These are phyloP conservation scores for Ctenopoma multispine DNA, from an alignment of 2,797 vertebrate genomes.

Conservation along the genomic window DNA sequence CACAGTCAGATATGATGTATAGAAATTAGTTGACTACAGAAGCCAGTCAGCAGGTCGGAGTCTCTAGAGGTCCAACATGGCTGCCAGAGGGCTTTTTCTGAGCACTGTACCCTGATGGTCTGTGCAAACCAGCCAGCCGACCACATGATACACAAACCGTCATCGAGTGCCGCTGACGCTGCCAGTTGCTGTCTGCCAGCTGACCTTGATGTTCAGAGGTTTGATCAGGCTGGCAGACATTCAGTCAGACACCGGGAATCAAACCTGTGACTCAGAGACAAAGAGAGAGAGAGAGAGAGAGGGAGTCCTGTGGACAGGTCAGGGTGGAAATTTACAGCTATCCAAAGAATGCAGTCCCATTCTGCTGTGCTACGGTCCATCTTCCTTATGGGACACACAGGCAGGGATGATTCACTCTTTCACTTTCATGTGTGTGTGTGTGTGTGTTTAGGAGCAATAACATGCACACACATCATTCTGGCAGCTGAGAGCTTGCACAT, in stretches of 20 bases:
- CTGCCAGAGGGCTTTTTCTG: slow-evolving; percentile 21
- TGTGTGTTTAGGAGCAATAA: slow-evolving; percentile 7
- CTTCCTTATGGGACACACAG: slow-evolving; percentile 43
- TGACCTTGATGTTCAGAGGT: slow-evolving; percentile 36
- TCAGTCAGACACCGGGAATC: slow-evolving; percentile 48
- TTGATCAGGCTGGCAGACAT: slow-evolving; percentile 32
- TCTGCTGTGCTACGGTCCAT: slow-evolving; percentile 36
- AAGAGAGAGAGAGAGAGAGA: neutral
- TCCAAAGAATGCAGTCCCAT: slow-evolving; percentile 62
- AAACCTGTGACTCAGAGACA: slow-evolving; percentile 44
- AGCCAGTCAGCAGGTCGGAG: slow-evolving; percentile 11
- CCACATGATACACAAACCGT: slow-evolving; percentile 1
- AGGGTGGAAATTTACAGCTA: slow-evolving; percentile 69
- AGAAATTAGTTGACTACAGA: no score
- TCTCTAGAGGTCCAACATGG: slow-evolving; percentile 13
- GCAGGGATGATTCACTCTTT: slow-evolving; percentile 33
- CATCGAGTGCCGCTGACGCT: slow-evolving; percentile 2
- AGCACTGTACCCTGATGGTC: slow-evolving; percentile 14
- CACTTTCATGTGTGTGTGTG: slow-evolving; percentile 29
- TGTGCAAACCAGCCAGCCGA: slow-evolving; percentile 25
- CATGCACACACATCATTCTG: slow-evolving; percentile 43
- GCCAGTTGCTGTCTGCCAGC: slow-evolving; percentile 40
- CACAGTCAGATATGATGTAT: no score
- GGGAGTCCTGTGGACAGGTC: slow-evolving; percentile 33
- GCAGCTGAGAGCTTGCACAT: slow-evolving; percentile 58